Conservation (phyloP, 64 coral and sea anemone genomes). For the Montipora sp. region DNA sequence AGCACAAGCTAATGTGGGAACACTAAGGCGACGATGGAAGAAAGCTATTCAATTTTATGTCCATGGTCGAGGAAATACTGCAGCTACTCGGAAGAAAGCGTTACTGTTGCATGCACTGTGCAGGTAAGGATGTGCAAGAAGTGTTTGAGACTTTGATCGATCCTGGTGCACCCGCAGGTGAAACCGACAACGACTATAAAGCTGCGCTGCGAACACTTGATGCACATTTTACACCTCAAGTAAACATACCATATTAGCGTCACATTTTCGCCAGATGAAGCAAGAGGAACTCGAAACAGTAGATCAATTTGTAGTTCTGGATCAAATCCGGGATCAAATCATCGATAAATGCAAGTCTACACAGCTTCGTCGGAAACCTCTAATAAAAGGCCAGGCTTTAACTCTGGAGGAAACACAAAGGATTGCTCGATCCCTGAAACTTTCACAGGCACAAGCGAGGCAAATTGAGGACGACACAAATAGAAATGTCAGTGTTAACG, state of each 20-base stretch:
- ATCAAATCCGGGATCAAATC: constrained; percentile 63
- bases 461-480: neutral
- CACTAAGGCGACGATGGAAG: too few relatives aligned
- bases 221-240: constrained; percentile 40
- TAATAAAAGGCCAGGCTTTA: constrained; percentile 23
- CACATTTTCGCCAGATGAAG: constrained; percentile 53
- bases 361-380: constrained; percentile 35
- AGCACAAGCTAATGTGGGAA: too few relatives aligned
- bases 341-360: constrained; percentile 60
- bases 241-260: constrained; percentile 36
- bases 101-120: constrained; percentile 22
- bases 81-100: neutral
- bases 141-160: constrained; percentile 44
- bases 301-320: constrained; percentile 2
- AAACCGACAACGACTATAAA: constrained; percentile 19
- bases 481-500: neutral
- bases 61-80: constrained; percentile 1
- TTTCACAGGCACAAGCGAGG: neutral
- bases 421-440: neutral
- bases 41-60: constrained; percentile 20
- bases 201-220: constrained; percentile 35
- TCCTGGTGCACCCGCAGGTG: constrained; percentile 14
- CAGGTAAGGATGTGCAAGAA: constrained; percentile 57
- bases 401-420: neutral
- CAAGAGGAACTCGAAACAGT: neutral